phyloP scores from a whole-genome alignment of 2,888 invertebrate species.

The Agrochola lota region DNA sequence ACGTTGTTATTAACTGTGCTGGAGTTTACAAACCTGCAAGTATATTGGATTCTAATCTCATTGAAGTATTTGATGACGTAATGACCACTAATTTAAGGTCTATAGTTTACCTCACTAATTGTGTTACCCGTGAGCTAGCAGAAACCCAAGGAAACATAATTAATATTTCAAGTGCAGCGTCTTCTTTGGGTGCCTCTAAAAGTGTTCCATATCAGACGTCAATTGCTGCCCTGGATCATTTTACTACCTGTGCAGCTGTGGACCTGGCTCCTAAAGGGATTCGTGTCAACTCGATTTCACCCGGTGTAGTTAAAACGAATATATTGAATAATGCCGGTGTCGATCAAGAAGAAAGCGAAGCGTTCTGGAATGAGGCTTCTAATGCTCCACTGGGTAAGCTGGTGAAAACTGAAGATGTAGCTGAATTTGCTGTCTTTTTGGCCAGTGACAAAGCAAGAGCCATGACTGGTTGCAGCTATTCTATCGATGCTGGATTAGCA shows the following conservation, averaged over 20 bases:
- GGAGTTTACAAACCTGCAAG: conserved; percentile 63
- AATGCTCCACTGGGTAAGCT: conserved; percentile 59
- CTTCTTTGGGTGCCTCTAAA: conserved; percentile 33
- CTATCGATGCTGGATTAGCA: conserved; percentile 66
- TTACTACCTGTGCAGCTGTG: conserved; percentile 93
- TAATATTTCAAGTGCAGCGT: conserved; percentile 72
- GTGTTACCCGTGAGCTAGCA: conserved; percentile 63
- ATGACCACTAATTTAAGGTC: conserved; percentile 73
- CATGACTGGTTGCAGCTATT: conserved; percentile 73
- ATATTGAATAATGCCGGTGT: conserved; percentile 61
- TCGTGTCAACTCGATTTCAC: conserved; percentile 93
- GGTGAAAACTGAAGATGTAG: conserved; percentile 70
- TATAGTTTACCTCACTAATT: conserved; percentile 68
- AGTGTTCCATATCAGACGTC: conserved; percentile 91
- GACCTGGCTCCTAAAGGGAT: conserved; percentile 91
- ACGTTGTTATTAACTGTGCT: conserved; percentile 75
- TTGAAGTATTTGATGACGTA: conserved; percentile 70
- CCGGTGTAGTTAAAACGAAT: conserved; percentile 91
- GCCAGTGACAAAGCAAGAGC: conserved; percentile 76
- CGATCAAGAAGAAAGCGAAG: conserved; percentile 58
- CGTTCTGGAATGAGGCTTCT: conserved; percentile 37
- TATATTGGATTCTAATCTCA: conserved; percentile 65
- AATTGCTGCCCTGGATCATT: conserved; percentile 93
- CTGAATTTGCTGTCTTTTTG: conserved; percentile 72
- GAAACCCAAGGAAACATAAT: conserved; percentile 73